Base-by-base conservation (phyloP, 2,888 invertebrate species). In the Flexamia atlantica region DNA sequence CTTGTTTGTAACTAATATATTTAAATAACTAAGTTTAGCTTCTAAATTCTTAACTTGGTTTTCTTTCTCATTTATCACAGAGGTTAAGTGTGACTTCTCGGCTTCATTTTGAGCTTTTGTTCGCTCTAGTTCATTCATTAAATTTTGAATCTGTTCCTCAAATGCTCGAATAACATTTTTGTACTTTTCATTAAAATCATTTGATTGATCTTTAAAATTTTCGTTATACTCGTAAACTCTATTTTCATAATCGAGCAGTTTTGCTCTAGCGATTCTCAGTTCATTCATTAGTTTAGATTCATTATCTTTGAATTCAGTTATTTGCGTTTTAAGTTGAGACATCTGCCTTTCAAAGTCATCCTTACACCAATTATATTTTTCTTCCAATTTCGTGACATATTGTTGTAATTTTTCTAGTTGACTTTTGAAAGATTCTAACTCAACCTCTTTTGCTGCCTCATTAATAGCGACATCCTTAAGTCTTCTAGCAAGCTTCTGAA, bases 71-170 rank as follows among this genome's bases (percentile, higher is more conserved):
- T 50, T 50, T 25, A 32, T 76, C 14, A 50, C 20, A 9, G 50
- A 50, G 20, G 23, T 76, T 28, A 76, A 76, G 17, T 20, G 28
- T 17, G n/a, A 25, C 12, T 42, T 28, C 23, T 76, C 76, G 0
- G 14, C 53, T 50, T 76, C 50, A 32, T 23, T 23, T 5, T n/a
- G 17, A 14, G 46, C n/a, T 76, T 76, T 76, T 3, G 40, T 50
- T 1, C 76, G 46, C 76, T 76, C 76, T 17, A 76, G 28, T 76
- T 46, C 76, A 53, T 20, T 50, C 50, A 76, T 50, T 20, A 76
- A 50, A 28, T 46, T 14, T 17, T 76, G 76, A 14, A 76, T 28
- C n/a, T 76, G 76, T 17, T 25, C 32, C n/a, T 76, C 3, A 32
- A 76, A 76, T 14, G 76, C 17, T 17, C 32, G 14, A 40, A 72